phyloP scores from a whole-genome alignment of 2,797 vertebrate species.

The Psittacula echo region DNA sequence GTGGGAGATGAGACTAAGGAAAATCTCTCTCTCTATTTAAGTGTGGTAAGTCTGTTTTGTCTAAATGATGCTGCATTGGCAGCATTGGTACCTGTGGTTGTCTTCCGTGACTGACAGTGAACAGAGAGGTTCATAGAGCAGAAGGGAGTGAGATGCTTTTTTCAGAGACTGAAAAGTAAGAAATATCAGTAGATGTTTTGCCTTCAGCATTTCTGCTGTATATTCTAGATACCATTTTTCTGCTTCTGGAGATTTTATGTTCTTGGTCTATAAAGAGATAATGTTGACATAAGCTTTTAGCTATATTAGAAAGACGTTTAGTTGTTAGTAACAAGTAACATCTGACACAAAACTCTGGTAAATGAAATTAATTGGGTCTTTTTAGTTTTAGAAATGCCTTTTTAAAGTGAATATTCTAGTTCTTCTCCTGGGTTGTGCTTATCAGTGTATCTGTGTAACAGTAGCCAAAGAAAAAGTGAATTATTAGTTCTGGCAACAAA shows the following conservation, averaged over 20 bases:
- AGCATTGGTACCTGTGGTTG: not conserved
- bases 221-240: not conserved
- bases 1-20: not conserved
- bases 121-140: not conserved
- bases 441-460: not conserved
- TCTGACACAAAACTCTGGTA: not conserved
- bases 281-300: not conserved
- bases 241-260: not conserved
- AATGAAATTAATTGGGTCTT: not conserved
- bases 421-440: not conserved
- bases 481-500: not conserved
- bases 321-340: not conserved
- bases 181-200: not conserved
- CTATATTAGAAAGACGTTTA: not conserved
- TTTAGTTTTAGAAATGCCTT: not conserved
- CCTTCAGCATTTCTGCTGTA: not conserved
- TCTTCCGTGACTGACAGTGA: not conserved
- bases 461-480: not conserved
- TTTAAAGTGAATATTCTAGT: not conserved
- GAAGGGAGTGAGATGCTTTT: not conserved
- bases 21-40: not conserved
- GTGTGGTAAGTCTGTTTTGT: not conserved
- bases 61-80: not conserved
- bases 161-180: not conserved
- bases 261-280: not conserved